These are phyloP conservation scores for Morinoia aosen DNA, from an alignment of 2,888 invertebrate species.

Conservation along the genomic window DNA sequence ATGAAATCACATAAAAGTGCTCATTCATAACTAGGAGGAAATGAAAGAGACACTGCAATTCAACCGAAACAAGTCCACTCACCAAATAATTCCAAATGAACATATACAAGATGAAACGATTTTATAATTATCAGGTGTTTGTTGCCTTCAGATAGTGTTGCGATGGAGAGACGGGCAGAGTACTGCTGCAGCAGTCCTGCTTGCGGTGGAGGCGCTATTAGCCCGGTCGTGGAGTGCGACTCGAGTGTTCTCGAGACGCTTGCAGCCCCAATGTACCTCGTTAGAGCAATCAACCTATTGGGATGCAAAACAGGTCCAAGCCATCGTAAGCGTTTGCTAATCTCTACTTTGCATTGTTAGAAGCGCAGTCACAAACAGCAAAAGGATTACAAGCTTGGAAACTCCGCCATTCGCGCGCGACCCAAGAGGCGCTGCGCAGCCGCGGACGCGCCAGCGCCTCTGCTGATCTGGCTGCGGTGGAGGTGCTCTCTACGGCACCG, in stretches of 20 bases:
- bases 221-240: not conserved
- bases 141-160: not conserved
- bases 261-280: not conserved
- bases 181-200: not conserved
- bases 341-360: slow-evolving; percentile 35
- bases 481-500: not conserved
- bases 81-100: too few species aligned
- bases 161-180: not conserved
- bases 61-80: too few species aligned
- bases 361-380: slow-evolving; percentile 33
- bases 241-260: not conserved
- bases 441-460: not conserved
- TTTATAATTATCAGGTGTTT: not conserved
- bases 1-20: too few species aligned
- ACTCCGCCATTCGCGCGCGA: not conserved
- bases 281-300: slow-evolving; percentile 16
- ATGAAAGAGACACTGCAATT: too few species aligned
- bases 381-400: slow-evolving; percentile 7
- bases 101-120: not conserved
- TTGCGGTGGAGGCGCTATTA: not conserved
- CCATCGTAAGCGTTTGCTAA: slow-evolving; percentile 6
- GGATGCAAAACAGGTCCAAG: slow-evolving; percentile 23
- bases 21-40: too few species aligned
- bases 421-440: not conserved
- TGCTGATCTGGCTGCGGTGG: not conserved